A percentile compares a stretch with the other conserved stretches of the same genome.
These are phyloP conservation scores for Paracanthobrama guichenoti DNA, from an alignment of 2,113 vertebrate species.

Conservation along the genomic window DNA sequence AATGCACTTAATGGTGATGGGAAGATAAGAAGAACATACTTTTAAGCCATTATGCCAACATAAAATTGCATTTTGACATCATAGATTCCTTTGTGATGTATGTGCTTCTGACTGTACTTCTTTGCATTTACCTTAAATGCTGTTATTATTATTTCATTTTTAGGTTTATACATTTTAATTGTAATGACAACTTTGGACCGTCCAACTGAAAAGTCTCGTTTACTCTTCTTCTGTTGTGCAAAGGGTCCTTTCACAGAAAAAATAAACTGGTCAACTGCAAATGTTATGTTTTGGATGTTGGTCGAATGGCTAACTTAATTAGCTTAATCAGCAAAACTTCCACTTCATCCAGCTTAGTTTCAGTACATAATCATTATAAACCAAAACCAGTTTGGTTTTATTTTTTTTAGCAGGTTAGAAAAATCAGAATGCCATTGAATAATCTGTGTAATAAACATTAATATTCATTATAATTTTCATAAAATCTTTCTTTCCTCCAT, in stretches of 20 bases:
- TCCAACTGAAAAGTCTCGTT: neutral
- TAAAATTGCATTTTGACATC: neutral
- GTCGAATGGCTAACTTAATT: neutral
- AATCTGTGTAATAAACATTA: neutral
- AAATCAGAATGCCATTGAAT: neutral
- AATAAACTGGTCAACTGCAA: neutral
- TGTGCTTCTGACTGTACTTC: neutral
- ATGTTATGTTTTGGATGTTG: neutral
- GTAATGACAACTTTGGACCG: neutral
- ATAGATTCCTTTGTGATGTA: neutral
- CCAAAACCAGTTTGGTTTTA: neutral
- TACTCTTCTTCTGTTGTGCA: neutral
- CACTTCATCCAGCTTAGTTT: neutral
- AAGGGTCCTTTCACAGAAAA: neutral
- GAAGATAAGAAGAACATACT: neutral
- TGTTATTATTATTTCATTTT: neutral
- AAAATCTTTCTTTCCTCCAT: slow-evolving; percentile 53
- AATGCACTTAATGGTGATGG: neutral
- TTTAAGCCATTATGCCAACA: neutral
- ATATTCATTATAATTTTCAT: neutral
- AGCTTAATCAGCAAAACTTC: neutral
- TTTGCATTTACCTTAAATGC: neutral
- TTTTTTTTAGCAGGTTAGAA: neutral
- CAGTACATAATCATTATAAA: neutral
- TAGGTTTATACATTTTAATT: neutral